These are phyloP conservation scores for Clupea harengus DNA, from an alignment of 2,113 vertebrate species.

Conservation along the genomic window DNA sequence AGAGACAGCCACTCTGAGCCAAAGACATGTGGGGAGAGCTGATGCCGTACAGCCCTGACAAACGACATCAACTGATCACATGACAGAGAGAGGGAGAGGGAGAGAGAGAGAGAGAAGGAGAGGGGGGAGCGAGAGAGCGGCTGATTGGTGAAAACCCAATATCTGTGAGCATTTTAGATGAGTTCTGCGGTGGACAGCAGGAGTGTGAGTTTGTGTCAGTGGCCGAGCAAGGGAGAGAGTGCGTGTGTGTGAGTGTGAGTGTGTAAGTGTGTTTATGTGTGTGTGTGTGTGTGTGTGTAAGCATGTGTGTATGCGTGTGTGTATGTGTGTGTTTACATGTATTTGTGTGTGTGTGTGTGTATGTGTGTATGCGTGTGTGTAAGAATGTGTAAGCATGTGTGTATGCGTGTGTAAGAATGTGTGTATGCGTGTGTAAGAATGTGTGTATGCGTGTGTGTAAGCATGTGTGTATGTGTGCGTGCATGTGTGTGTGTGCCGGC, in stretches of 20 bases:
- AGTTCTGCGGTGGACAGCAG: background rate
- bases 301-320: background rate
- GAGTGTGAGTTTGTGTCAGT: background rate
- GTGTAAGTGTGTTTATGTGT: background rate
- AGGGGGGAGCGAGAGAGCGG: background rate
- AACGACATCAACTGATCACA: background rate
- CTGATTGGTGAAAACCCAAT: background rate
- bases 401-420: background rate
- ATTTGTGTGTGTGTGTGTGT: background rate
- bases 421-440: background rate
- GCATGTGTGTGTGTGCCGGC: too few relatives aligned
- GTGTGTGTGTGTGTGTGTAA: background rate
- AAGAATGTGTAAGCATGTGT: background rate
- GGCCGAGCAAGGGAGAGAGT: background rate
- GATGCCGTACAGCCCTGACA: background rate
- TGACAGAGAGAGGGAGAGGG: background rate
- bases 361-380: background rate
- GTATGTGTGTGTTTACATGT: background rate
- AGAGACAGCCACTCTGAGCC: background rate
- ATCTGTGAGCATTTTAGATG: background rate
- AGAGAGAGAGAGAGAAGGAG: conserved; percentile 11
- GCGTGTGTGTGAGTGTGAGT: background rate
- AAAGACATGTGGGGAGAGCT: background rate
- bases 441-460: background rate
- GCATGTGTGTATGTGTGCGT: background rate